phyloP scores from a whole-genome alignment of 2,797 vertebrate species.

The Schizopygopsis pylzovi region DNA sequence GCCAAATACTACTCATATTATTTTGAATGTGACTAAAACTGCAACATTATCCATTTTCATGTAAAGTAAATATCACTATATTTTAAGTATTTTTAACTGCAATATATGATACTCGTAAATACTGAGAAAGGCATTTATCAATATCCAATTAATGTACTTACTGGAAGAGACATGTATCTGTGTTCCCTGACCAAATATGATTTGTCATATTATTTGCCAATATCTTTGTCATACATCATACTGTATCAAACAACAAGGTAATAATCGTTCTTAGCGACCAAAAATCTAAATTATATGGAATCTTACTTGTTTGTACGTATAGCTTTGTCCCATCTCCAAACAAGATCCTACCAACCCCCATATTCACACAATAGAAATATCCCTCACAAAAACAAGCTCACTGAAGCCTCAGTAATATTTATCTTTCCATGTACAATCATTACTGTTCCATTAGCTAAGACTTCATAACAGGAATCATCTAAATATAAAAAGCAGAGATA shows the following conservation, averaged over 20 bases:
- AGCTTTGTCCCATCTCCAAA: slow-evolving; percentile 35
- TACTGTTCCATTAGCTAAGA: not conserved
- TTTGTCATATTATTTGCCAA: not conserved
- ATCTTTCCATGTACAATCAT: not conserved
- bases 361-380: slow-evolving; percentile 32
- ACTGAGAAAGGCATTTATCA: not conserved
- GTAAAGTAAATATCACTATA: not conserved
- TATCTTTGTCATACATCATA: slow-evolving; percentile 32
- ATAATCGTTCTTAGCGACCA: not conserved
- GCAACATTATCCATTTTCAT: too few species aligned
- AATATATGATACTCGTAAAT: not conserved
- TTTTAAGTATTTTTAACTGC: not conserved
- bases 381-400: slow-evolving; percentile 27
- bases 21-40: not conserved
- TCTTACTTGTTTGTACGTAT: slow-evolving; percentile 32
- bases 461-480: not conserved
- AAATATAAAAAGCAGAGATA: not conserved
- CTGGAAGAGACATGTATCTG: slow-evolving; percentile 2
- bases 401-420: not conserved
- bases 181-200: slow-evolving; percentile 31
- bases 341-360: not conserved
- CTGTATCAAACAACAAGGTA: not conserved
- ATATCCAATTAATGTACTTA: not conserved
- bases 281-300: not conserved
- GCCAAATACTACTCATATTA: not conserved